Percentiles rank a stretch among this genome's conserved stretches.
Conservation (phyloP, 2,888 invertebrate species). For the Drosophila tanythrix region DNA sequence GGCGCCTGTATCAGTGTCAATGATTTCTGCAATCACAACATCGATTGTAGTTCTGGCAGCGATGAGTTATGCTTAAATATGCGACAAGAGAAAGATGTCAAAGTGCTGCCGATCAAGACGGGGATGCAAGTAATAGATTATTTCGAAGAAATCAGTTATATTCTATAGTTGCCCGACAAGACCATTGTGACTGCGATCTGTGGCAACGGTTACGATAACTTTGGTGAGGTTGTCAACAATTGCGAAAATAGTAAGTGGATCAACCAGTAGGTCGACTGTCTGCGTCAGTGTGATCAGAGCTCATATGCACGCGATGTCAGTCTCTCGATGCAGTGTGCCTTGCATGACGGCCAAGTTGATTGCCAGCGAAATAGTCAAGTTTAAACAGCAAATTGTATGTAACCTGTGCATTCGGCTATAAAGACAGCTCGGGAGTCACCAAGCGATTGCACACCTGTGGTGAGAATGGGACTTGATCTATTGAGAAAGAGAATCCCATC, state of each 20-base stretch:
- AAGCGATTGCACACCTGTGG: slow-evolving; percentile 50
- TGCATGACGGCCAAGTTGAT: neutral
- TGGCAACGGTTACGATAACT: neutral
- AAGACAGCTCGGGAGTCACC: neutral
- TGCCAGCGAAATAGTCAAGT: slow-evolving; percentile 3
- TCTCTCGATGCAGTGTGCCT: slow-evolving; percentile 7
- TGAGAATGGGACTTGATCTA: slow-evolving; percentile 68
- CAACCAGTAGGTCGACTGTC: neutral
- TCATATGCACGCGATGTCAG: neutral
- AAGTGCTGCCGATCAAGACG: neutral
- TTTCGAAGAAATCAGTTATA: slow-evolving; percentile 5
- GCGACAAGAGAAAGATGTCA: accelerated
- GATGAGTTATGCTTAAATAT: slow-evolving; percentile 35
- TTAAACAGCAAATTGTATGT: slow-evolving; percentile 31
- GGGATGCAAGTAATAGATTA: slow-evolving; percentile 18
- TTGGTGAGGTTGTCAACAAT: slow-evolving; percentile 9
- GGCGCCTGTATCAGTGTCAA: slow-evolving; percentile 57
- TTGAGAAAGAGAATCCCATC: slow-evolving; percentile 32
- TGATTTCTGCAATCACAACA: slow-evolving; percentile 23
- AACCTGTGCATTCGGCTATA: slow-evolving; percentile 52
- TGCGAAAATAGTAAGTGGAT: slow-evolving; percentile 24
- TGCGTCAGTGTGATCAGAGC: slow-evolving; percentile 15
- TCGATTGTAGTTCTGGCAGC: slow-evolving; percentile 47
- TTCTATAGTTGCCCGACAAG: too few species aligned
- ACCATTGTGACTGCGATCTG: too few species aligned